A percentile compares a stretch with the other conserved stretches of the same genome.
These are phyloP conservation scores for Orientallactaga sibirica DNA, from an alignment of 2,797 vertebrate species.

Conservation along the genomic window DNA sequence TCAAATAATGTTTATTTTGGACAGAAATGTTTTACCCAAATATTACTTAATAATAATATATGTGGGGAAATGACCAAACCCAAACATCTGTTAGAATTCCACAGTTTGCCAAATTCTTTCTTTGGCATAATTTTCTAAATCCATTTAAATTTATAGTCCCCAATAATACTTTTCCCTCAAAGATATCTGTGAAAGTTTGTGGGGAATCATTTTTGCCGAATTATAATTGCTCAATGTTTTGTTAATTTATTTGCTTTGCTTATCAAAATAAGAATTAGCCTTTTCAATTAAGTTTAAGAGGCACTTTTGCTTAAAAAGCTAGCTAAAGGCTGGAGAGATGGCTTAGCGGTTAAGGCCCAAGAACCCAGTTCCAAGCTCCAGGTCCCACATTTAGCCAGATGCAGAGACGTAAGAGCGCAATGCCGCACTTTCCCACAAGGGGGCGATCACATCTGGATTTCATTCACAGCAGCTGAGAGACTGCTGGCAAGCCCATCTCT, in stretches of 20 bases:
- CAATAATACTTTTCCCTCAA: not conserved
- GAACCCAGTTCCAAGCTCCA: too few species aligned
- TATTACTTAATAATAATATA: slow-evolving; percentile 19
- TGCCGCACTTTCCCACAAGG: too few species aligned
- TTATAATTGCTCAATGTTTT: slow-evolving; percentile 17
- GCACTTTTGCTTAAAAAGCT: slow-evolving; percentile 42
- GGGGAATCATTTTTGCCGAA: slow-evolving; percentile 53
- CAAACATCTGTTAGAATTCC: slow-evolving; percentile 2
- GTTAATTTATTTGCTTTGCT: slow-evolving; percentile 48
- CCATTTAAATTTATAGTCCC: not conserved
- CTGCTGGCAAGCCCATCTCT: too few species aligned
- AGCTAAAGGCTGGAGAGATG: not conserved
- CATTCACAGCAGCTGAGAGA: too few species aligned
- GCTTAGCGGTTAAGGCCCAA: too few species aligned
- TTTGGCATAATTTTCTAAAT: not conserved
- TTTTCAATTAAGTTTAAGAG: slow-evolving; percentile 25
- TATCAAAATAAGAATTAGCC: slow-evolving; percentile 37
- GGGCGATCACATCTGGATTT: too few species aligned
- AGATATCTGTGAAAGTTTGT: slow-evolving; percentile 45
- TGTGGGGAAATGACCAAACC: not conserved
- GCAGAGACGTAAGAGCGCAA: too few species aligned
- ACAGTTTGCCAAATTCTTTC: not conserved
- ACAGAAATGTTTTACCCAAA: slow-evolving; percentile 22
- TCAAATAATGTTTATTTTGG: slow-evolving; percentile 46
- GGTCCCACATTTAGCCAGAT: too few species aligned